Evolutionary conservation across 2,113 vertebrate species (phyloP), one percentile per base, ranked within the genome.

Genomic region (Campylomormyrus numenius): DNA sequence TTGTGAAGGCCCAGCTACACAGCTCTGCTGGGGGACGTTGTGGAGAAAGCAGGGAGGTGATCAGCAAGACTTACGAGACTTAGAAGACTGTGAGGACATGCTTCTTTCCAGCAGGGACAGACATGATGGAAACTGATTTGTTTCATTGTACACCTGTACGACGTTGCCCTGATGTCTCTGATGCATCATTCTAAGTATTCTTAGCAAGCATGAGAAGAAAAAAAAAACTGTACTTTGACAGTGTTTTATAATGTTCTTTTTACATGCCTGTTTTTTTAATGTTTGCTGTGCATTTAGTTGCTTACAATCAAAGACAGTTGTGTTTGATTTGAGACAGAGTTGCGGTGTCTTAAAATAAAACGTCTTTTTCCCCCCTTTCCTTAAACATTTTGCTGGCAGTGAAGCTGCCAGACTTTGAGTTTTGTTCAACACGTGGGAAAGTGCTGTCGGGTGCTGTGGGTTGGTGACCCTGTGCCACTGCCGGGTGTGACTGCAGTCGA

Each of bases 241-340:
- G 49, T 88, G 19, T 88, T 88, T 88, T 50, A 46, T 58, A 66
- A 85, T 87, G 87, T 88, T 62, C 31, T 58, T 53, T 88, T 35
- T 66, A 62, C 31, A 45, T 88, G 87, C 56, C 42, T 66, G 52
- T 17, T 58, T 88, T 88, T 66, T 88, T 15, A 42, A 21, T 62
- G 35, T 66, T 88, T 88, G 21, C 87, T 45, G 87, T 88, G 17
- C 10, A 45, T 24, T 42, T 45, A 62, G 27, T 85, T 85, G 83
- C 45, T 85, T 62, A 42, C 35, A 88, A 31, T 50, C 87, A 62
- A 46, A 66, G 35, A 62, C 56, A 88, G 31, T 58, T 46, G 87
- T 88, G 62, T 45, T 62, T 88, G 53, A 66, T 62, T 66, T 88
- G 52, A 62, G 21, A 62, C 35, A 66, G 52, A 66, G 24, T 39